Evolutionary conservation across 1,140 invertebrate genomes (phyloP).

Genomic region (Drosophila orosa): DNA sequence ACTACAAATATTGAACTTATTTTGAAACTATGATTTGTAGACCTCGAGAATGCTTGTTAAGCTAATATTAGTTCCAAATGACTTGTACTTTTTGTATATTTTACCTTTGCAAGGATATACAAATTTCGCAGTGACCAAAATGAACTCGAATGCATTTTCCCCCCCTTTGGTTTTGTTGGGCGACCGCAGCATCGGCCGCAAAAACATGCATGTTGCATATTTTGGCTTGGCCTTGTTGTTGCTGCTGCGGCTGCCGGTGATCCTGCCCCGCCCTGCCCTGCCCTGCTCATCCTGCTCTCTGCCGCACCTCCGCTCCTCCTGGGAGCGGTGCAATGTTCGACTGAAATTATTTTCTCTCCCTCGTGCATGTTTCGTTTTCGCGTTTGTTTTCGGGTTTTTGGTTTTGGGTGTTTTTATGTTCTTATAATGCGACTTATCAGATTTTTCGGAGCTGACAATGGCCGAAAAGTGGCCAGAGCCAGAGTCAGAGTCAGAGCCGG

Average conservation of each 20-base stretch:
- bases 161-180: conserved; percentile 43
- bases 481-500: no score
- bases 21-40: background rate
- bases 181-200: conserved; percentile 56
- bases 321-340: conserved; percentile 26
- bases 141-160: background rate
- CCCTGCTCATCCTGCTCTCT: background rate
- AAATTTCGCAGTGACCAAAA: background rate
- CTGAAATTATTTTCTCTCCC: conserved; percentile 77
- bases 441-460: conserved; percentile 80
- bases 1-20: background rate
- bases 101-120: conserved; percentile 2
- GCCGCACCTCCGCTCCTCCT: conserved; percentile 1
- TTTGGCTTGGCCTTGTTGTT: conserved; percentile 71
- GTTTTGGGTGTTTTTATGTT: conserved; percentile 82
- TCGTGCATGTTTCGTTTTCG: conserved; percentile 71
- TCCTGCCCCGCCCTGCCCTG: conserved; percentile 16
- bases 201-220: conserved; percentile 77
- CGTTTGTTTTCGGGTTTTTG: conserved; percentile 62
- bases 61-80: background rate
- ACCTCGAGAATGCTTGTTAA: background rate
- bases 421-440: conserved; percentile 83
- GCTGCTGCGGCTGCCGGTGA: conserved; percentile 21
- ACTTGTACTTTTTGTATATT: background rate
- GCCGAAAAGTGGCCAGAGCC: conserved; percentile 71